Evolutionary conservation across 2,113 vertebrate species (phyloP), one percentile per base, ranked within the genome.

Genomic region (Sinocyclocheilus maitianheensis): DNA sequence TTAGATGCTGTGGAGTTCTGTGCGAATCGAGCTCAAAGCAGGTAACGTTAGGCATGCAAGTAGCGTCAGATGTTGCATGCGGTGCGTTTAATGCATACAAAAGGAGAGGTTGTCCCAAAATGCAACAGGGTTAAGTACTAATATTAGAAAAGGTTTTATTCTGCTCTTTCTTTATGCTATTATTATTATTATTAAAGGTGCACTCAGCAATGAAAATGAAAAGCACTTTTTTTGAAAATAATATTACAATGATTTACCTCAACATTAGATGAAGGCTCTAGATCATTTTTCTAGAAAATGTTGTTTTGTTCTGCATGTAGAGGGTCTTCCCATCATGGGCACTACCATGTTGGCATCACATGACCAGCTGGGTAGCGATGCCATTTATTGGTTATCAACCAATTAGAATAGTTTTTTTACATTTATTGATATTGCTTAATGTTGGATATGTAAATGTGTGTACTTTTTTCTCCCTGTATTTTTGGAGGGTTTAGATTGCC

Each of bases 1-100:
- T 95, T 96, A 90, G 97, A 96, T 79, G 95, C 95, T 78, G 92
- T 94, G 86, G 93, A 95, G 85, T 95, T 94, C 79, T 87, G 90
- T 37, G 83, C 90, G 77, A 92, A 93, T 91, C 91, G 91, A 84
- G 87, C 90, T 79, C 93, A 93, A 89, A 94, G 84, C 94, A 94
- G 96, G 96, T 94, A 30, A 30, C 30, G 30, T 30, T 30, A 92
- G 85, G 48, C 5, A 80, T 40, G 22, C 8, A 1, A 22, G 13
- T 55, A 53, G 18, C 48, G 2, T 60, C 34, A 74, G 4, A 63
- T 34, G 51, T 34, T 4, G 24, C 22, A n/a, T 43, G 0, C 37
- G 34, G n/a, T 60, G 77, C 53, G 34, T 79, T 34, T 22, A 0
- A 53, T 67, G 24, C 63, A 30, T 14, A 24, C 63, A 67, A 30